Base-by-base conservation (phyloP, 2,888 invertebrate species). In the Imbricaverruca yamaguchii region DNA sequence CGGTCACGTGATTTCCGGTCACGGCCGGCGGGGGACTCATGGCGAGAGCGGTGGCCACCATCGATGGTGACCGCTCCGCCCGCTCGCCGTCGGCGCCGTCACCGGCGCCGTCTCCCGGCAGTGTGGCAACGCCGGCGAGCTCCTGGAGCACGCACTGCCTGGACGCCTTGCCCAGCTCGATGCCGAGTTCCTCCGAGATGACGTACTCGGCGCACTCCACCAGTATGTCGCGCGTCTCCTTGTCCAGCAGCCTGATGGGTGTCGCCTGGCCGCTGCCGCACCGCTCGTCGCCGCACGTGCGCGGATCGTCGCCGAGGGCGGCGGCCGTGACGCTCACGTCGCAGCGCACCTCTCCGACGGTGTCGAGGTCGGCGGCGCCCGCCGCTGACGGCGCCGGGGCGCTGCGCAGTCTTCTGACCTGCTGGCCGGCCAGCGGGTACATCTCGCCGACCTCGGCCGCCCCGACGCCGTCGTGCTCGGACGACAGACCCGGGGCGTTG, bases 181-280 rank as follows among this genome's bases (percentile, higher is more conserved):
- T 84, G 83, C 25, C 79, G 81, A 81, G 57, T 57, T 84, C 84
- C 82, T 86, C 85, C 77, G 84, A 84, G 82, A 86, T 83, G 59
- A 86, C 85, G 83, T 86, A 86, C 83, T 86, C 86, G n/a, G 86
- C 86, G 82, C 86, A 86, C 82, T 86, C 86, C 15, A 85, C 83
- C 83, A 86, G 83, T 79, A 86, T 83, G 81, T 85, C 84, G 57
- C 85, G 84, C 0, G 84, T 85, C 53, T 85, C 85, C 2, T 85
- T 84, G 69, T 85, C 84, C 10, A 86, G 82, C n/a, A 82, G 82
- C 81, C 23, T 74, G 53, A 74, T 53, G 15, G 74, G 74, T 3
- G 74, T 74, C 21, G 55, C 74, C 18, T 53, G 74, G 3, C 53
- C 74, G 74, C 74, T 74, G 53, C 53, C 15, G 74, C 53, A 55